phyloP scores from a whole-genome alignment of 2,888 invertebrate genomes.

The Lasius platythorax region DNA sequence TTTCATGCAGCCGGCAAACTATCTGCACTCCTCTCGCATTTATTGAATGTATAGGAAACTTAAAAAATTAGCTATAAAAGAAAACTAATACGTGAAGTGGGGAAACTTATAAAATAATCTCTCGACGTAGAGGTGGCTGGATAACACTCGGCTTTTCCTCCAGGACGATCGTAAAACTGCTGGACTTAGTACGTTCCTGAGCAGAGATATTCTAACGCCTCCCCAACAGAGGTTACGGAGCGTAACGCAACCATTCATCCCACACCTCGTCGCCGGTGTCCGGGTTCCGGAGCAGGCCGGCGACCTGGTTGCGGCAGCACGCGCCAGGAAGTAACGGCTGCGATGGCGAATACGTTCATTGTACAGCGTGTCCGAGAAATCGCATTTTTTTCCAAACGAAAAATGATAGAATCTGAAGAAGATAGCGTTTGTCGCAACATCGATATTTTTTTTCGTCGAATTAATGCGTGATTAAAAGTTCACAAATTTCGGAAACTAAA shows the following conservation, averaged over 20 bases:
- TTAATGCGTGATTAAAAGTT: not conserved
- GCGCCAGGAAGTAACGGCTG: slow-evolving; percentile 71
- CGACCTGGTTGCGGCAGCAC: slow-evolving; percentile 65
- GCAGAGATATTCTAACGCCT: slow-evolving; percentile 61
- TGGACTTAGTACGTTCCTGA: slow-evolving; percentile 57
- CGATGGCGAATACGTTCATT: slow-evolving; percentile 37
- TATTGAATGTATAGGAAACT: not conserved
- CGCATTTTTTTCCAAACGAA: slow-evolving; percentile 4
- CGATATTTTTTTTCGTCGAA: not conserved
- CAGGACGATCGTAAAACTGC: slow-evolving; percentile 29
- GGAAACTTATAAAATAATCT: slow-evolving; percentile 45
- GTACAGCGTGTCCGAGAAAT: slow-evolving; percentile 34
- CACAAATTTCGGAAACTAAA: not conserved
- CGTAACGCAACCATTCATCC: slow-evolving; percentile 78
- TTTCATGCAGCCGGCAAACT: too few relatives aligned
- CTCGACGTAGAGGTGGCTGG: not conserved
- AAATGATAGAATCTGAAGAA: not conserved
- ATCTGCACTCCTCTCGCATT: slow-evolving; percentile 1
- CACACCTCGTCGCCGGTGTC: slow-evolving; percentile 73
- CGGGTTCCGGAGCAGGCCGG: slow-evolving; percentile 73
- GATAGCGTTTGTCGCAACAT: too few relatives aligned
- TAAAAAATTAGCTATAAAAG: slow-evolving; percentile 22
- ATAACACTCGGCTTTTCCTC: slow-evolving; percentile 9
- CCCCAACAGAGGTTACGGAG: slow-evolving; percentile 65
- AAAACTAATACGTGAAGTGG: too few relatives aligned